A percentile compares a stretch with the other conserved stretches of the same genome.
Evolutionary conservation across 2,113 vertebrate species (phyloP).

Genomic region (Pygoscelis adeliae): DNA sequence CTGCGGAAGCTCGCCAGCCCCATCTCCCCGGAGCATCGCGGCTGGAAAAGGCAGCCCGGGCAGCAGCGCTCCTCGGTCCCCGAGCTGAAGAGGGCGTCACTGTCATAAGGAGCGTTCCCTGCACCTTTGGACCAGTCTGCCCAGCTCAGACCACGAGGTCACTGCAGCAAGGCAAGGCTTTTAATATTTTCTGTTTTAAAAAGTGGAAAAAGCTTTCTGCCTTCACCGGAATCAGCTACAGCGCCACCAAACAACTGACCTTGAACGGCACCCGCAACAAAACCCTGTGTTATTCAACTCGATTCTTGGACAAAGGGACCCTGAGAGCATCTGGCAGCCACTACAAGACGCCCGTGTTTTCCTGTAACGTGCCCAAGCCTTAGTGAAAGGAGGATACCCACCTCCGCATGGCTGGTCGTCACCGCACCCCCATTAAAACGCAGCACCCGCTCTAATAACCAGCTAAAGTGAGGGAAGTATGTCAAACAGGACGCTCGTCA

Average conservation of each 20-base stretch:
- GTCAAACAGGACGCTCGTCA: neutral
- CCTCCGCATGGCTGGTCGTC: neutral
- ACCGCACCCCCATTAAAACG: neutral
- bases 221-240: neutral
- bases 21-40: accelerated
- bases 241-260: neutral
- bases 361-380: neutral
- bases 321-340: neutral
- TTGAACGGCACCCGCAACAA: neutral
- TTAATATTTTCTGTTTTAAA: too few relatives aligned
- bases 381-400: neutral
- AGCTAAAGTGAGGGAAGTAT: neutral
- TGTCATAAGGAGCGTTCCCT: neutral
- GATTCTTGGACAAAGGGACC: neutral
- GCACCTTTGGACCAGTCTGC: accelerated
- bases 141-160: neutral
- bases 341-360: accelerated
- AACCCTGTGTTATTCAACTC: neutral
- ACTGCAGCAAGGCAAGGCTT: neutral
- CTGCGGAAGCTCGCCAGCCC: neutral
- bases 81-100: accelerated
- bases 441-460: neutral
- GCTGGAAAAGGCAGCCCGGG: neutral
- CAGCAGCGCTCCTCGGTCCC: accelerated
- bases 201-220: neutral